These are phyloP conservation scores for Sylvietta virens DNA, from an alignment of 2,113 vertebrate genomes.

Conservation along the genomic window DNA sequence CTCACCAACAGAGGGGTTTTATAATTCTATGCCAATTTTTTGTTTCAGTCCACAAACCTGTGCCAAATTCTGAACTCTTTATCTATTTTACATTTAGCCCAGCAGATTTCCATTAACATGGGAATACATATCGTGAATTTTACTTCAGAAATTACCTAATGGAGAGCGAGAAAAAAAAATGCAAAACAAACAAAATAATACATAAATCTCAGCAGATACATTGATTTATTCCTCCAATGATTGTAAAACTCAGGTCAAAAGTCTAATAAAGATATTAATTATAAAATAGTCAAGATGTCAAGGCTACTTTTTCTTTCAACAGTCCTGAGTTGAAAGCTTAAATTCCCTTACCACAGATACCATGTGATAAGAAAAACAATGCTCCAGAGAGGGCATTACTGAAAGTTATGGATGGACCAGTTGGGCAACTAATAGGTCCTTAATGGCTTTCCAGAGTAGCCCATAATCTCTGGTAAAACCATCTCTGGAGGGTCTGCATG, in stretches of 20 bases:
- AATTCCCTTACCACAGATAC: not conserved
- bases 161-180: not conserved
- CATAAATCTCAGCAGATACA: not conserved
- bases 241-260: not conserved
- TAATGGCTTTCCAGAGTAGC: conserved; percentile 46
- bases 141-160: not conserved
- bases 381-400: conserved; percentile 28
- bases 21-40: not conserved
- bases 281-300: not conserved
- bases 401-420: conserved; percentile 50
- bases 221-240: not conserved
- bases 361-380: not conserved
- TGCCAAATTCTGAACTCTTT: not conserved
- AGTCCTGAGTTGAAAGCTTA: not conserved
- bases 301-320: not conserved
- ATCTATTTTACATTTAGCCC: not conserved
- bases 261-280: conserved; percentile 4
- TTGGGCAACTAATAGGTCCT: conserved; percentile 57
- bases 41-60: not conserved
- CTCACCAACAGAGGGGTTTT: not conserved
- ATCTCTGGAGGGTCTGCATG: conserved; percentile 32
- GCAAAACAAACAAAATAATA: not conserved
- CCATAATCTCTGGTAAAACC: conserved; percentile 38
- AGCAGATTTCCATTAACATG: not conserved
- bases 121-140: fast-evolving